Conservation (phyloP, 1,140 invertebrate species). For the Meloidogyne hapla region DNA sequence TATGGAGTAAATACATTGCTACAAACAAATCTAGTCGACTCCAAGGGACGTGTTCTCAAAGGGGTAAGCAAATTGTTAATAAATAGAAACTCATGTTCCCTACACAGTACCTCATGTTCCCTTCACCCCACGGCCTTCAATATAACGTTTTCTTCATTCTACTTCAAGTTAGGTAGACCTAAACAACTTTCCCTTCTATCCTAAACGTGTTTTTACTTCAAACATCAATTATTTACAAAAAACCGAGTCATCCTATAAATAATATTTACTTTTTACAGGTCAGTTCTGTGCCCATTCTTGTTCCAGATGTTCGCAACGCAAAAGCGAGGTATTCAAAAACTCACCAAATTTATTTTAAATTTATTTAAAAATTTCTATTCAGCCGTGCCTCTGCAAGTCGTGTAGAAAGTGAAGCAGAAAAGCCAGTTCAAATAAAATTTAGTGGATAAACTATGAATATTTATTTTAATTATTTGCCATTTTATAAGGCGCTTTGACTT, state of each 20-base stretch:
- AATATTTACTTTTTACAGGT: constrained; percentile 13
- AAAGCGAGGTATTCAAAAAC: constrained; percentile 30
- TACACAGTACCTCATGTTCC: too few relatives aligned
- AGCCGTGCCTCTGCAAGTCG: constrained; percentile 38
- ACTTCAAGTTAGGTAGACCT: too few relatives aligned
- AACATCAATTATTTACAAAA: too few relatives aligned
- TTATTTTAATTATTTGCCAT: too few relatives aligned
- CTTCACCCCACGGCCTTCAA: too few relatives aligned
- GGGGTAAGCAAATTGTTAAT: constrained; percentile 31
- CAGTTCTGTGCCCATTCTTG: constrained; percentile 34
- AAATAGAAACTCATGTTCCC: too few relatives aligned
- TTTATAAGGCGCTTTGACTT: too few relatives aligned
- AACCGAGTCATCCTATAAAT: neutral
- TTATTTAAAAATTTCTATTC: constrained; percentile 3
- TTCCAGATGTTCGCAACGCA: constrained; percentile 37
- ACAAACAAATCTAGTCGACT: constrained; percentile 55
- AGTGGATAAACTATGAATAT: constrained; percentile 29
- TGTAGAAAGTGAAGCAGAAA: constrained; percentile 49
- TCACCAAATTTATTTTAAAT: neutral
- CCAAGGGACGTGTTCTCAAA: constrained; percentile 50
- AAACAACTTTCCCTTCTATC: too few relatives aligned
- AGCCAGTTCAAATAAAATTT: constrained; percentile 46
- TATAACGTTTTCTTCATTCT: too few relatives aligned
- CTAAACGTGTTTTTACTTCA: too few relatives aligned
- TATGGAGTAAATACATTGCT: constrained; percentile 51